Base-by-base conservation (phyloP, 2,797 vertebrate genomes). In the Monodelphis domestica region DNA sequence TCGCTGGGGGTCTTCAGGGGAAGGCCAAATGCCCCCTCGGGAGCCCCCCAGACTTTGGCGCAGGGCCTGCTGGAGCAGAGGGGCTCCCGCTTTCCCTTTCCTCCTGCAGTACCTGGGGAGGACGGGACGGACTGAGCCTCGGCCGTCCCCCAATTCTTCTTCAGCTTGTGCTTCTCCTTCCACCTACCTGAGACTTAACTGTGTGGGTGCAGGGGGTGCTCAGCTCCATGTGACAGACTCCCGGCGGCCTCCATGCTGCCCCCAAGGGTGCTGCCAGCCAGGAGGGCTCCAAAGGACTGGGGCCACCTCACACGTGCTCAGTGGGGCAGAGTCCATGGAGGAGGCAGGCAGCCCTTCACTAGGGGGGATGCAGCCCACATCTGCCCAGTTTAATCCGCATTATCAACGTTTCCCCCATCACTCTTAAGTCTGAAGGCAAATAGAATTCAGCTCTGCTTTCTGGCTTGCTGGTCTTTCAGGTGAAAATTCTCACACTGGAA, bases 31-130 rank as follows among this genome's bases (percentile, higher is more conserved):
- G n/a, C n/a, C n/a, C n/a, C n/a, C n/a, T n/a, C n/a, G n/a, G n/a
- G n/a, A n/a, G n/a, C n/a, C n/a, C n/a, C n/a, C 28, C 59, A 63
- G 59, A 28, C 59, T 33, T 26, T 59, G 24, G 0, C 17, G n/a
- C n/a, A 29, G 28, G 28, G 28, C 29, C 59, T 29, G n/a, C n/a
- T n/a, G n/a, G n/a, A n/a, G n/a, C 28, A 26, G 29, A 6, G 1
- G 30, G 12, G 59, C 59, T 5, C 50, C 17, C 6, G 33, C 0
- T 15, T 5, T 53, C 11, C 1, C 0, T 0, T 1, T 0, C 50
- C 17, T 2, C 45, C 45, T 5, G 53, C 3, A 33, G 14, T 0
- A 0, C 33, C 7, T 12, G 1, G 0, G 0, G 11, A 0, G 0
- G 33, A 26, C 2, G 3, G n/a, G 10, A 10, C 0, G 56, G 5